Evolutionary conservation across 2,888 invertebrate species (phyloP), one percentile per base, ranked within the genome.

Genomic region (Merodon equestris): DNA sequence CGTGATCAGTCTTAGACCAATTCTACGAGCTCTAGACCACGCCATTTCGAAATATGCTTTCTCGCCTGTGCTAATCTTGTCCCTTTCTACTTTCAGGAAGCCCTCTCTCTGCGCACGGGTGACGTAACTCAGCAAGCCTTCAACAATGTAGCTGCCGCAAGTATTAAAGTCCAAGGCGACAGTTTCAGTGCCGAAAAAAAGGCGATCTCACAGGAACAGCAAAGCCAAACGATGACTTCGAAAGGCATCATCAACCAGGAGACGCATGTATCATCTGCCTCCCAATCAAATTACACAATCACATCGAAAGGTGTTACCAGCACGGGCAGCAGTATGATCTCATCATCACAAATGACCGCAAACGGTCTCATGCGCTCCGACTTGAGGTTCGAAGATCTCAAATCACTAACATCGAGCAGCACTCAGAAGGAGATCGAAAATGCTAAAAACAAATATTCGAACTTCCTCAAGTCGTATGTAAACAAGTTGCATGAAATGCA

Each of bases 81-180:
- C 1, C 9, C 9, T 47, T 7, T 36, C n/a, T n/a, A 84, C 42
- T 90, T 90, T 1, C 90, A 96, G 96, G 95, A 96, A 90, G 95
- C 95, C 84, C 92, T 95, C 85, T 94, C 94, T 60, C 89, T 97
- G 83, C 95, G 94, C 89, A 92, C 95, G 63, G 95, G 95, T 66
- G 96, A 96, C 87, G 90, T 96, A 61, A 93, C 94, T 61, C 95
- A 96, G 82, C 95, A 96, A 87, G 95, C 96, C 87, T 94, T 93
- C 83, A 95, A 95, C 87, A 95, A 95, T 87, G 93, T 96, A 90
- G 94, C 95, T 67, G 94, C 95, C 50, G 92, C 95, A 45, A 94
- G 94, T 86, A 94, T 96, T 90, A 94, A 95, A 88, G 91, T 97
- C 66, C 95, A 95, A 83, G 95, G 96, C 56, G 96, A 95, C 85